A percentile compares a stretch with the other conserved stretches of the same genome.
Evolutionary conservation across 2,113 vertebrate genomes (phyloP).

Genomic region (Thunnus maccoyii): DNA sequence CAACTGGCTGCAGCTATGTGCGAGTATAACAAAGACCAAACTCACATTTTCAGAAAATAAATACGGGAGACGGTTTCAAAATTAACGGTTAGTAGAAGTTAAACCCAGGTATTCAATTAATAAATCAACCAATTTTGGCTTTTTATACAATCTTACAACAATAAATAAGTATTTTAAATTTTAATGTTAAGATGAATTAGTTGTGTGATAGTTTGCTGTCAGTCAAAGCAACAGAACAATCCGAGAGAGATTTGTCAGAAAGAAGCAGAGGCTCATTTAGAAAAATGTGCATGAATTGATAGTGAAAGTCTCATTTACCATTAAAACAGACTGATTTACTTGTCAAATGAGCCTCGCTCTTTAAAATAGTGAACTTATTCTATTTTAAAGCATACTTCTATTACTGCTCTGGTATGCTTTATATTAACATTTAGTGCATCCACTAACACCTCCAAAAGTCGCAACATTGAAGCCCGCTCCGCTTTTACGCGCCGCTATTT

Average conservation of each 20-base stretch:
- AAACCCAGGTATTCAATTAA: neutral
- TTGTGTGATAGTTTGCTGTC: neutral
- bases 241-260: neutral
- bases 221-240: slow-evolving; percentile 13
- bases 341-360: slow-evolving; percentile 12
- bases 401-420: slow-evolving; percentile 30
- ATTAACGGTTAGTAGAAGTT: neutral
- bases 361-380: slow-evolving; percentile 4
- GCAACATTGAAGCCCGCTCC: neutral
- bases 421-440: slow-evolving; percentile 35
- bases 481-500: slow-evolving; percentile 68
- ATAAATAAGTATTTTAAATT: neutral
- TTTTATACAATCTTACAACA: neutral
- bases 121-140: neutral
- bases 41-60: slow-evolving; percentile 3
- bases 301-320: neutral
- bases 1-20: slow-evolving; percentile 38
- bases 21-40: slow-evolving; percentile 17
- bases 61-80: neutral
- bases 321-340: neutral
- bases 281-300: slow-evolving; percentile 8
- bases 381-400: neutral
- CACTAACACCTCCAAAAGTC: slow-evolving; percentile 13
- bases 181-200: neutral
- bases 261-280: neutral